phyloP scores from a whole-genome alignment of 2,113 vertebrate genomes.

The Pogonocichla stellata region DNA sequence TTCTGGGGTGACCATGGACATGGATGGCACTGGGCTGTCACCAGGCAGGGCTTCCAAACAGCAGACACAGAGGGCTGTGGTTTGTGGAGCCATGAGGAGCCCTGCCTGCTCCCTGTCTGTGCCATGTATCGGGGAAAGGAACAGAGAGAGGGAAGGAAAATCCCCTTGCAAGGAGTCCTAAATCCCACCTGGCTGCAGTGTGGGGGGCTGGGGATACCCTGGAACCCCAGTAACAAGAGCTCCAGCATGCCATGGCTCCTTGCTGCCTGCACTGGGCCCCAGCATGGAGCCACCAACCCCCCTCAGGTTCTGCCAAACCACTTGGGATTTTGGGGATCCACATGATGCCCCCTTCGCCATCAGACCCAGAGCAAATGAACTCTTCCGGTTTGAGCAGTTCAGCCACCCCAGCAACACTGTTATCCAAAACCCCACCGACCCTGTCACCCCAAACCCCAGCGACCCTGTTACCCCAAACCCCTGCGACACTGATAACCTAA shows the following conservation, averaged over 20 bases:
- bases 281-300: rapidly evolving
- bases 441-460: neutral
- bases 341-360: neutral
- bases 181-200: neutral
- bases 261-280: neutral
- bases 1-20: rapidly evolving
- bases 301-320: rapidly evolving
- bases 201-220: neutral
- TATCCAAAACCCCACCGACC: no score
- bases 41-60: neutral
- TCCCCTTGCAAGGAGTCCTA: rapidly evolving
- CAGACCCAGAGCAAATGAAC: neutral
- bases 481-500: no score
- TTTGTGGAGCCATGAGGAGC: neutral
- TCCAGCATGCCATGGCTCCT: neutral
- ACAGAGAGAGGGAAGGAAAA: neutral
- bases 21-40: neutral
- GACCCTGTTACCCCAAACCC: no score
- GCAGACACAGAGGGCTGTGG: neutral
- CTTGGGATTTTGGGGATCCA: rapidly evolving
- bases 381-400: neutral
- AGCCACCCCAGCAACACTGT: no score
- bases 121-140: neutral
- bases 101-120: neutral
- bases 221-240: neutral